Evolutionary conservation across 2,113 vertebrate species (phyloP), one percentile per base, ranked within the genome.

Genomic region (Mus pahari): DNA sequence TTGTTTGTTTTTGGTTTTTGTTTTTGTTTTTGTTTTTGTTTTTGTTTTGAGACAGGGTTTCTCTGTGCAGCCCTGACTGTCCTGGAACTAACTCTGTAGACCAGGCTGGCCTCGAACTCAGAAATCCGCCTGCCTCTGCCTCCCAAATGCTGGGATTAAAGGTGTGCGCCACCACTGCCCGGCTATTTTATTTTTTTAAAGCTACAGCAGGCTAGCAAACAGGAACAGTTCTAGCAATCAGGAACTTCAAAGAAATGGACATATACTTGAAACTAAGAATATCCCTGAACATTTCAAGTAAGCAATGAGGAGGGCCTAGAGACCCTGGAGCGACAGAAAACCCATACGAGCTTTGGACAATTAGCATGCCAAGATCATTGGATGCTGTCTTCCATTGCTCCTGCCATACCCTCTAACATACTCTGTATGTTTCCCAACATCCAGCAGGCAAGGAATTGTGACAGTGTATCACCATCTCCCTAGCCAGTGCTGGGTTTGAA

Each of bases 151-250:
- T 48, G 48, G 48, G 4, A 48, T 48, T 48, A 48, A 48, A 48
- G 48, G 4, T 7, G 7, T 48, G 48, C 5, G 48, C 48, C 48
- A 48, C 48, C 4, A 48, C 48, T 48, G 48, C 48, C 48, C 7
- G 48, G 7, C 48, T 64, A 58, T 82, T 66, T 68, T 88, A 73
- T 82, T 82, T 73, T 28, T 24, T 66, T 66, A 66, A 39, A 78
- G 14, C 31, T 84, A 42, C 39, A 45, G 3, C 48, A 62, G 36
- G 24, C 5, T 58, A 81, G 31, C 33, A 81, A 5, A 5, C 14
- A 96, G 91, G 31, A 78, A 94, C 26, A 95, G 13, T 94, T 86
- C 77, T 84, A 91, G 45, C 45, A 78, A 60, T 42, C 20, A 79
- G 12, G 70, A 84, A 89, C 62, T 89, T 58, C 50, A 84, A 89